These are phyloP conservation scores for Acholoe squamosa DNA, from an alignment of 2,888 invertebrate species.

Conservation along the genomic window DNA sequence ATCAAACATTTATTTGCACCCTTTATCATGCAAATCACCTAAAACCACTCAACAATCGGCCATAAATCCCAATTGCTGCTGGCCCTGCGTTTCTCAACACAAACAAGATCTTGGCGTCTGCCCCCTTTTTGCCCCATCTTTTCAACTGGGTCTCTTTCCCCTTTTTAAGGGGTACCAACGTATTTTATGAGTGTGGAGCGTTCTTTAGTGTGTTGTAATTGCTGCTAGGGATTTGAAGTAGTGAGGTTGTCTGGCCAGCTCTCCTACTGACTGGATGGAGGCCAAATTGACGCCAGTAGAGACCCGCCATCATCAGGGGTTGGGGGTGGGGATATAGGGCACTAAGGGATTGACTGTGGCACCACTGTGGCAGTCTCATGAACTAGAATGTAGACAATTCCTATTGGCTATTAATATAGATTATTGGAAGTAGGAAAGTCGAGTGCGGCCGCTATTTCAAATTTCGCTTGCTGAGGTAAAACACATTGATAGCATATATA, in stretches of 20 bases:
- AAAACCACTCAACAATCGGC: slow-evolving; percentile 2
- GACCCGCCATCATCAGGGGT: no score
- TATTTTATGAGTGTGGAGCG: not conserved
- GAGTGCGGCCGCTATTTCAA: no score
- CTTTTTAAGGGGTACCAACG: no score
- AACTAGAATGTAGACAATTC: no score
- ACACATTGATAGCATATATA: no score
- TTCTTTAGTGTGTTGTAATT: not conserved
- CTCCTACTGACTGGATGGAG: not conserved
- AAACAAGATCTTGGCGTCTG: slow-evolving; percentile 1
- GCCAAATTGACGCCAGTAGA: not conserved
- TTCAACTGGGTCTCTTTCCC: not conserved
- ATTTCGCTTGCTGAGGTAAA: no score
- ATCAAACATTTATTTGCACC: slow-evolving; percentile 30
- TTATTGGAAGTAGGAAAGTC: no score
- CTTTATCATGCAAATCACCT: slow-evolving; percentile 32
- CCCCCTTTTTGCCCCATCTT: not conserved
- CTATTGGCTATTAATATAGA: no score
- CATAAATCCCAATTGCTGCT: slow-evolving; percentile 4
- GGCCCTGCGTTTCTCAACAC: not conserved
- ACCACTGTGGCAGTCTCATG: no score
- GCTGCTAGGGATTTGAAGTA: not conserved
- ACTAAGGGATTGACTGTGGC: no score
- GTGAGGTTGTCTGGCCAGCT: not conserved
- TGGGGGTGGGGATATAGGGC: no score